These are phyloP conservation scores for Caiman crocodilus DNA, from an alignment of 2,797 vertebrate genomes.

Conservation along the genomic window DNA sequence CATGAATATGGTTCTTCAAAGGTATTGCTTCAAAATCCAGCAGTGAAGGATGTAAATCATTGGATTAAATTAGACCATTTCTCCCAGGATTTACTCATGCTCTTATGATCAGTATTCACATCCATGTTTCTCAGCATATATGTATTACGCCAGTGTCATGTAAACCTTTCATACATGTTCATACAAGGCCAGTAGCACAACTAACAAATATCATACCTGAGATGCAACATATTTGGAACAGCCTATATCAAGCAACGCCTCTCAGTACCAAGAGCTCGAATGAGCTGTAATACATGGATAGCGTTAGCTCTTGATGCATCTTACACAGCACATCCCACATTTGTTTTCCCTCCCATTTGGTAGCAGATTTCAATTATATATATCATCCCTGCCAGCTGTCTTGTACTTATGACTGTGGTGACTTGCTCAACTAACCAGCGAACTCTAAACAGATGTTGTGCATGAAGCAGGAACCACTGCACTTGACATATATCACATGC, in stretches of 20 bases:
- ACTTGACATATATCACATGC: slow-evolving; percentile 54
- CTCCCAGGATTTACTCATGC: slow-evolving; percentile 29
- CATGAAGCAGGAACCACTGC: slow-evolving; percentile 28
- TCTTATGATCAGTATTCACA: slow-evolving; percentile 25
- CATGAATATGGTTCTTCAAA: not conserved
- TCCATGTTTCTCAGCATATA: not conserved
- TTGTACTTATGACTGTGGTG: not conserved
- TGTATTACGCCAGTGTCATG: not conserved
- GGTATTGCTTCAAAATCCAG: slow-evolving; percentile 14
- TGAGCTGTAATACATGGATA: slow-evolving; percentile 17
- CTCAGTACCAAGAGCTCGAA: slow-evolving; percentile 8
- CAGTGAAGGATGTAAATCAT: slow-evolving; percentile 47
- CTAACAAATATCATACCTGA: not conserved
- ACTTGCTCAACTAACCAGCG: slow-evolving; percentile 56
- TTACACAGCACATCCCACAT: not conserved
- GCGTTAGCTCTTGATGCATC: not conserved
- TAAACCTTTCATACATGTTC: slow-evolving; percentile 44
- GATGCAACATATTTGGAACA: not conserved
- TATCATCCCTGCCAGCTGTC: slow-evolving; percentile 32
- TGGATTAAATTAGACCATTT: slow-evolving; percentile 40
- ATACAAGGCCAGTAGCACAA: not conserved
- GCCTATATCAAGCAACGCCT: not conserved
- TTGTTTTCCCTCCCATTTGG: not conserved
- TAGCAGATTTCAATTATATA: not conserved
- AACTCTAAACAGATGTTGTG: slow-evolving; percentile 60